Evolutionary conservation across 2,888 invertebrate genomes (phyloP), one percentile per base, ranked within the genome.

Genomic region (Aspidapion aeneum): DNA sequence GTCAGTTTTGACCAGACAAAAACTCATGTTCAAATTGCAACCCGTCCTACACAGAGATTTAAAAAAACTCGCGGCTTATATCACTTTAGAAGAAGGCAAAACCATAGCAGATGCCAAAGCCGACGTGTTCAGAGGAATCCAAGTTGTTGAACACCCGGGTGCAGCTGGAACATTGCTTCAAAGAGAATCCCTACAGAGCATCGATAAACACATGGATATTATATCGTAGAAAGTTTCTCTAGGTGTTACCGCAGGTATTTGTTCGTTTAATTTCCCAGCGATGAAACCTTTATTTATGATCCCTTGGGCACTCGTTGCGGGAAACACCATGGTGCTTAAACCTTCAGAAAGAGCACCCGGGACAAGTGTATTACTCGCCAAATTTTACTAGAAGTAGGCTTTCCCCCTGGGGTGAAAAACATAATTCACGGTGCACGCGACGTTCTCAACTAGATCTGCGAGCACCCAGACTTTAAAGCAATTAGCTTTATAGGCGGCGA

Each of bases 211-310:
- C 77, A 96, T 99, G 96, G 99, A 99, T 80, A 95, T 94, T 0
- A 88, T 0, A 82, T 99, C n/a, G n/a, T n/a, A n/a, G n/a, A n/a
- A n/a, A n/a, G n/a, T n/a, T n/a, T n/a, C n/a, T n/a, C n/a, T n/a
- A 1, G 99, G 98, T 50, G 93, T 96, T 1, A 91, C 91, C 20
- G 94, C 91, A 74, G 97, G 98, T 57, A 96, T 98, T 73, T 93
- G 96, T n/a, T 97, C 98, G 0, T 98, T 98, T 80, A 98, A 98
- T 81, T 98, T 98, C 81, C 98, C 98, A 0, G 98, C 98, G 22
- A 99, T 99, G 98, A 96, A 99, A 72, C 98, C 98, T n/a, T n/a
- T n/a, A n/a, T n/a, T n/a, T n/a, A n/a, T n/a, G n/a, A n/a, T n/a
- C n/a, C n/a, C n/a, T n/a, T n/a, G n/a, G n/a, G n/a, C n/a, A n/a